Evolutionary conservation across 2,888 invertebrate genomes (phyloP).

Genomic region (Dicyrtomina minuta): DNA sequence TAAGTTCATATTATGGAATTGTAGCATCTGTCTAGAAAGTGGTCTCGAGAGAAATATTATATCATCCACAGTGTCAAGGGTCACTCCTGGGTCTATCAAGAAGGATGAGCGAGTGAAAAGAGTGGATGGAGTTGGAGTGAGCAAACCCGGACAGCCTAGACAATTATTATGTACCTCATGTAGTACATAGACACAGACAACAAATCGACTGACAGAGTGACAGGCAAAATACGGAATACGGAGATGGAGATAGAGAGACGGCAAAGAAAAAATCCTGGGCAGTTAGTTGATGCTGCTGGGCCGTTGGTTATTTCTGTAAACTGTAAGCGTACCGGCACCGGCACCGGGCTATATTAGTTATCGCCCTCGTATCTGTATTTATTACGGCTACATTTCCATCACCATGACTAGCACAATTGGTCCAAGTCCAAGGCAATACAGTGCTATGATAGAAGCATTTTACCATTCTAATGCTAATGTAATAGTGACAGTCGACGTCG

Average conservation of each 20-base stretch:
- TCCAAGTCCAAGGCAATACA: not conserved
- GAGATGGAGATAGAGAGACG: not conserved
- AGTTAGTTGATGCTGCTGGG: not conserved
- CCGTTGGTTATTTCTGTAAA: too few species aligned
- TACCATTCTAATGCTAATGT: too few species aligned
- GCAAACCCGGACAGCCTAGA: too few species aligned
- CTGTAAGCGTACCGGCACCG: too few species aligned
- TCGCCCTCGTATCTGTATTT: not conserved
- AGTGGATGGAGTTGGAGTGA: too few species aligned
- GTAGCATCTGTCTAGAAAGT: conserved; percentile 25
- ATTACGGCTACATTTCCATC: too few species aligned
- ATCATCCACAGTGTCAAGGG: conserved; percentile 29
- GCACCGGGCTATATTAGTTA: too few species aligned
- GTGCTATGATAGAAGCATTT: too few species aligned
- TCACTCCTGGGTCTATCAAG: conserved; percentile 23
- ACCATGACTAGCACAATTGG: conserved; percentile 4
- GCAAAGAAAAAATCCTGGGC: not conserved
- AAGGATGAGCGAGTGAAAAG: conserved; percentile 21
- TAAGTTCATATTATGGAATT: conserved; percentile 14
- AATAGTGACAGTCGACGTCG: too few species aligned
- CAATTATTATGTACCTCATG: too few species aligned
- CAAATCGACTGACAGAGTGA: not conserved
- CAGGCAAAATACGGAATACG: too few species aligned
- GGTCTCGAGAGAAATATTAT: conserved; percentile 20
- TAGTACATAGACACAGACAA: too few species aligned